These are phyloP conservation scores for Rhyacichthys aspro DNA, from an alignment of 2,797 vertebrate species.

Conservation along the genomic window DNA sequence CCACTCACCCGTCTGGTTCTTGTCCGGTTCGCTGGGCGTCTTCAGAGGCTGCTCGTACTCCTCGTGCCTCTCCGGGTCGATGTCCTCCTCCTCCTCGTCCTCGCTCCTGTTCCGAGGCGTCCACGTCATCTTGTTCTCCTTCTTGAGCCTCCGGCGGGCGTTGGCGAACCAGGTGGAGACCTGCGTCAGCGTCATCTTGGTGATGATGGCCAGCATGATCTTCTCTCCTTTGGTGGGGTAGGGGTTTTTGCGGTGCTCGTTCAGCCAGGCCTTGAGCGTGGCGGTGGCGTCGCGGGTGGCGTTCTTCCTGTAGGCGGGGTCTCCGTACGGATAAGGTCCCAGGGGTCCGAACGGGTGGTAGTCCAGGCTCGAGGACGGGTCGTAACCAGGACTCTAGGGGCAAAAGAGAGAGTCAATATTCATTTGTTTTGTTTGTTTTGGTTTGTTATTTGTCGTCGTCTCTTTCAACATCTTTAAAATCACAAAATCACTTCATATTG, in stretches of 20 bases:
- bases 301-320: slow-evolving; percentile 92
- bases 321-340: slow-evolving; percentile 89
- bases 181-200: slow-evolving; percentile 86
- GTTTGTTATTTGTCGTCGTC: too few species aligned
- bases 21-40: slow-evolving; percentile 69
- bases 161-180: slow-evolving; percentile 90
- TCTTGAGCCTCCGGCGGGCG: slow-evolving; percentile 84
- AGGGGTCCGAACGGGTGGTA: slow-evolving; percentile 90
- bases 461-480: too few species aligned
- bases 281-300: slow-evolving; percentile 92
- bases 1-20: slow-evolving; percentile 67
- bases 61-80: slow-evolving; percentile 89
- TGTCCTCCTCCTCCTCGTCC: slow-evolving; percentile 93
- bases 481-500: too few species aligned
- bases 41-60: slow-evolving; percentile 85
- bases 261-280: slow-evolving; percentile 89
- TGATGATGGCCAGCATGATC: slow-evolving; percentile 87
- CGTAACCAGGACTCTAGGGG: slow-evolving; percentile 86
- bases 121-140: slow-evolving; percentile 91
- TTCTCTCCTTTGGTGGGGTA: slow-evolving; percentile 87
- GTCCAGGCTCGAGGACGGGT: slow-evolving; percentile 86
- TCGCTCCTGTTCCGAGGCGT: slow-evolving; percentile 89
- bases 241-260: slow-evolving; percentile 85
- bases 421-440: too few species aligned
- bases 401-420: not conserved